phyloP scores from a whole-genome alignment of 2,888 invertebrate genomes.

The Xestia sexstrigata region DNA sequence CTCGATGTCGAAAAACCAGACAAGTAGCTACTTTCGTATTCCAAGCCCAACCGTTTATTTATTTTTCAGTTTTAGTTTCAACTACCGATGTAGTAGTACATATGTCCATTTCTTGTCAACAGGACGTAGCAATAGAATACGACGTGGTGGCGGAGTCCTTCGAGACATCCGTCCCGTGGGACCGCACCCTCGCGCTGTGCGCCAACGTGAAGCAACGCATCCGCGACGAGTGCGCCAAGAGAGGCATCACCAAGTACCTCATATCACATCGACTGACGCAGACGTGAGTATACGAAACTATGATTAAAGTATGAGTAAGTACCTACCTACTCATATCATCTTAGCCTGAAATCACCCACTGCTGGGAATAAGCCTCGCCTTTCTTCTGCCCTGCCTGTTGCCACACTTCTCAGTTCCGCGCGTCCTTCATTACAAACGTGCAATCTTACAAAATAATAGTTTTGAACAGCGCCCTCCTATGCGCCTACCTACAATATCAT shows the following conservation, averaged over 20 bases:
- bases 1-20: no score
- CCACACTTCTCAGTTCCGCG: no score
- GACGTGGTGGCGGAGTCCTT: constrained; percentile 98
- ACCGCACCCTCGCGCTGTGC: constrained; percentile 95
- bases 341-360: no score
- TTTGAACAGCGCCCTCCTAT: neutral
- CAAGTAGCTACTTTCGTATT: no score
- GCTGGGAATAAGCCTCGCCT: no score
- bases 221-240: constrained; percentile 90
- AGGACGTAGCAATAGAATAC: constrained; percentile 98
- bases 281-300: constrained; percentile 86
- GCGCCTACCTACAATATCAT: no score
- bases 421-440: no score
- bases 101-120: neutral
- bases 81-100: no score
- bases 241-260: constrained; percentile 91
- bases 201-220: constrained; percentile 97
- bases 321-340: no score
- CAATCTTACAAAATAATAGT: neutral
- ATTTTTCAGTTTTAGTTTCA: no score
- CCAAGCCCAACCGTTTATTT: no score
- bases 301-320: neutral
- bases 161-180: constrained; percentile 99
- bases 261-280: constrained; percentile 97
- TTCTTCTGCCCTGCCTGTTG: no score